Conservation (phyloP, 2,888 invertebrate species). For the Aquatica leii region DNA sequence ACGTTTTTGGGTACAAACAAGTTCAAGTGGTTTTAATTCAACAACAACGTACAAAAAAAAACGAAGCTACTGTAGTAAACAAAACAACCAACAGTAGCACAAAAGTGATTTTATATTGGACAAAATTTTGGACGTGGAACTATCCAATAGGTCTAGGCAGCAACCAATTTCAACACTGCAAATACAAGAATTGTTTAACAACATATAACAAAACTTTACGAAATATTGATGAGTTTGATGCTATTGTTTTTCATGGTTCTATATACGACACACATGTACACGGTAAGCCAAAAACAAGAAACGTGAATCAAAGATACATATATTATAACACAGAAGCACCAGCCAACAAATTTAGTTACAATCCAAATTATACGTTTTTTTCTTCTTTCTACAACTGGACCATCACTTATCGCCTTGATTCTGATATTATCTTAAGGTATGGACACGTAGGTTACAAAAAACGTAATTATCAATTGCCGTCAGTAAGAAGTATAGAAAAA, state of each 20-base stretch:
- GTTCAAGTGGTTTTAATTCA: too few species aligned
- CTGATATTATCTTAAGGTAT: constrained; percentile 58
- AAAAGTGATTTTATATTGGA: too few species aligned
- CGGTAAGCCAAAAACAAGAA: constrained; percentile 57
- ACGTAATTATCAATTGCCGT: constrained; percentile 40
- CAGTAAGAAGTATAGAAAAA: constrained; percentile 16
- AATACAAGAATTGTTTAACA: constrained; percentile 60
- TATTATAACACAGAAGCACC: constrained; percentile 63
- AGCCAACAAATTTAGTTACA: constrained; percentile 48
- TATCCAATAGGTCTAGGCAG: constrained; percentile 42
- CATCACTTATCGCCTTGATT: constrained; percentile 65
- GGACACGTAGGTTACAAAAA: constrained; percentile 36
- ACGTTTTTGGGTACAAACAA: too few species aligned
- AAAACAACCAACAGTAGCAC: too few species aligned
- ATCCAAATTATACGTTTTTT: constrained; percentile 41
- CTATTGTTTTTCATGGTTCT: constrained; percentile 63
- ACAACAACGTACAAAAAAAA: too few species aligned
- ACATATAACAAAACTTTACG: too few species aligned
- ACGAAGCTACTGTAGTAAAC: too few species aligned
- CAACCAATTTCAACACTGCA: constrained; percentile 50
- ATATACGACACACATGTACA: constrained; percentile 40
- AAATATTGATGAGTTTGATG: constrained; percentile 61
- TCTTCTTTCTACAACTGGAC: constrained; percentile 65
- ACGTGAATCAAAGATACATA: constrained; percentile 61
- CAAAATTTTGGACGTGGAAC: constrained; percentile 42